Base-by-base conservation (phyloP, 1,140 invertebrate genomes). In the Aricia agestis region DNA sequence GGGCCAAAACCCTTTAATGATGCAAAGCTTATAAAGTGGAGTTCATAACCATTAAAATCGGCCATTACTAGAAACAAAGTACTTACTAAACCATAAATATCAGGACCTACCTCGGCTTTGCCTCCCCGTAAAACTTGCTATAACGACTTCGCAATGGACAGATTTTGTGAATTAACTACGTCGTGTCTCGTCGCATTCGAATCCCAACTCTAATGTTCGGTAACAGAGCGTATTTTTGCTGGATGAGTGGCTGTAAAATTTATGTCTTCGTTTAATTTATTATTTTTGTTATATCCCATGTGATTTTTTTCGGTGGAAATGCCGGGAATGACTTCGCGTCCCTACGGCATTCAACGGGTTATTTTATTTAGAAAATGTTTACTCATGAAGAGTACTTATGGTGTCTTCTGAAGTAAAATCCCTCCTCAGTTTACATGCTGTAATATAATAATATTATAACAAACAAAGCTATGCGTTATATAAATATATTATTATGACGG, bases 221-320 rank as follows among this genome's bases (percentile, higher is more conserved):
- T 3, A 9, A 13, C 9, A 52, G 45, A 11, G 45, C 9, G 3
- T 4, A 13, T 13, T 52, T 52, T 52, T 1, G 45, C 5, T 13
- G 13, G 10, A 9, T 13, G 4, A 52, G 11, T 13, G 45, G 6
- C 9, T 11, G 6, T 13, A 13, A 52, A 52, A 52, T 52, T 52
- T 52, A 52, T 52, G 45, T 52, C 45, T 52, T 52, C 45, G 13
- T 52, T 52, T 52, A 52, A 52, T 52, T 52, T 52, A 52, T 52
- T 52, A 52, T 52, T 52, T 52, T 52, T 52, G 45, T 52, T 52
- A 13, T 52, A 52, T 52, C 45, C 45, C 45, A 52, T 52, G 45
- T 52, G 45, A 52, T 52, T 52, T 52, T 52, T 52, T 52, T 36
- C 36, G 36, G 36, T 36, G 36, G 36, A 36, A 36, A 36, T 9